A percentile compares a stretch with the other conserved stretches of the same genome.
These are phyloP conservation scores for Protosalanx chinensis DNA, from an alignment of 2,797 vertebrate genomes.

Conservation along the genomic window DNA sequence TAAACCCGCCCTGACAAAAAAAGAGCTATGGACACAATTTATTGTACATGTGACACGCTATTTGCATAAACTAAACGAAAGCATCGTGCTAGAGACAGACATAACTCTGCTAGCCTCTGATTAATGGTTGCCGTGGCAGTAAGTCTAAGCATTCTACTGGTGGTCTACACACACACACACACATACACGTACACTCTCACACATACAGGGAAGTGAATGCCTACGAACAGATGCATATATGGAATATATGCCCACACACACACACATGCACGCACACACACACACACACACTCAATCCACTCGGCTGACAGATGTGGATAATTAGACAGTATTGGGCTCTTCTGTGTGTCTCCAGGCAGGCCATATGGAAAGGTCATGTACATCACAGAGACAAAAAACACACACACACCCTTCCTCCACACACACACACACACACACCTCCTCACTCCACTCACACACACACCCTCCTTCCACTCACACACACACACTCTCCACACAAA, in stretches of 20 bases:
- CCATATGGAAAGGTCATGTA: slow-evolving; percentile 60
- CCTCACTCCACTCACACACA: background rate
- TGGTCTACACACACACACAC: background rate
- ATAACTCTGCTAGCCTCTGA: slow-evolving; percentile 44
- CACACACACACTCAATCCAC: background rate
- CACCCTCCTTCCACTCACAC: background rate
- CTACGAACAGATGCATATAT: background rate
- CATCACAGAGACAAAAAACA: slow-evolving; percentile 19
- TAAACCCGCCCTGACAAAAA: slow-evolving; percentile 33
- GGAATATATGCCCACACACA: background rate
- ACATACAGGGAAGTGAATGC: no score
- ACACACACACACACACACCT: slow-evolving; percentile 14
- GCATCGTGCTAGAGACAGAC: slow-evolving; percentile 54
- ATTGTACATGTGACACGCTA: slow-evolving; percentile 50
- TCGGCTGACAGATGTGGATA: slow-evolving; percentile 49
- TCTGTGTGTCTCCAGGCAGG: slow-evolving; percentile 44
- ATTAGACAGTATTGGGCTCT: slow-evolving; percentile 52
- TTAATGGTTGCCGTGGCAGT: slow-evolving; percentile 59
- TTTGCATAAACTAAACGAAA: slow-evolving; percentile 70
- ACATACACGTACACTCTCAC: background rate
- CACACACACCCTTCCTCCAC: slow-evolving; percentile 1
- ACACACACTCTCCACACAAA: slow-evolving; percentile 2
- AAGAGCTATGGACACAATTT: slow-evolving; percentile 34
- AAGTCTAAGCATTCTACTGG: slow-evolving; percentile 49
- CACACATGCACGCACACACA: background rate